phyloP scores from a whole-genome alignment of 1,140 invertebrate genomes.

The Venturia canescens region DNA sequence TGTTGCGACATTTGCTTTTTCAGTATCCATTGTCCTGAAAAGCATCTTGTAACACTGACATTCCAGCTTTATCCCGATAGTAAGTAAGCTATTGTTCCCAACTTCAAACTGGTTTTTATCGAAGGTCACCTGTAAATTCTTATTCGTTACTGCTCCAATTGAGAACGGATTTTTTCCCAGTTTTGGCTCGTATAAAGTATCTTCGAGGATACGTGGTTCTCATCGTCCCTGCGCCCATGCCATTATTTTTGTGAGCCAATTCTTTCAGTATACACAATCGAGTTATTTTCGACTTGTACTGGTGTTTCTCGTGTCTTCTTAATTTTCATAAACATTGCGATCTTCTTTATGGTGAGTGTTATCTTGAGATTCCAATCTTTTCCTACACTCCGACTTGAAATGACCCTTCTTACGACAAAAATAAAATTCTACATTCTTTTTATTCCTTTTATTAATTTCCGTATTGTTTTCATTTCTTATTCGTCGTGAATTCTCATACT shows the following conservation, averaged over 20 bases:
- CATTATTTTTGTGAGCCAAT: neutral
- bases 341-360: too few species aligned
- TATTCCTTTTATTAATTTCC: too few species aligned
- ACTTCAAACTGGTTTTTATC: conserved; percentile 27
- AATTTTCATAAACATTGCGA: neutral
- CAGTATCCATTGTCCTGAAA: too few species aligned
- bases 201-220: neutral
- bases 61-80: conserved; percentile 22
- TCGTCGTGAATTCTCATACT: neutral
- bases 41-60: too few species aligned
- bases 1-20: neutral
- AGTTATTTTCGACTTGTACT: conserved; percentile 5
- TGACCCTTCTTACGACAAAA: too few species aligned
- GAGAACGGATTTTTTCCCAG: too few species aligned
- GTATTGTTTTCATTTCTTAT: too few species aligned
- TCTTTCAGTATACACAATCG: neutral
- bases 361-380: too few species aligned
- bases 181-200: conserved; percentile 6
- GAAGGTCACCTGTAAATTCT: conserved; percentile 28
- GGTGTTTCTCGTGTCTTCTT: neutral
- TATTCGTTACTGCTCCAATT: too few species aligned
- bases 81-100: conserved; percentile 13
- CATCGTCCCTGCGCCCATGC: neutral
- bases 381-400: too few species aligned
- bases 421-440: too few species aligned